Conservation (phyloP, 1,140 invertebrate genomes). For the Vanessa tameamea region DNA sequence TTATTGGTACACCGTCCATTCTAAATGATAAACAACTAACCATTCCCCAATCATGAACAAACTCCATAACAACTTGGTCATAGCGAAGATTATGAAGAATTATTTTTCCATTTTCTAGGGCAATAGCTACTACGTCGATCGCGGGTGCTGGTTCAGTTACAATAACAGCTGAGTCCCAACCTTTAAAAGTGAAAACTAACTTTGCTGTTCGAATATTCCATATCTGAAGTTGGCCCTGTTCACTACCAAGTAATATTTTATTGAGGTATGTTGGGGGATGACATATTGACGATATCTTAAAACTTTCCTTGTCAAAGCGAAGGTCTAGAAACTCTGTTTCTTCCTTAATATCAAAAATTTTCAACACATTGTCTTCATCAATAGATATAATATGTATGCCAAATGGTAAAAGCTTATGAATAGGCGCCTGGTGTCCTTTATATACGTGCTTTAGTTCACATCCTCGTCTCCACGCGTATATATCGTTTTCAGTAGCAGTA, state of each 20-base stretch:
- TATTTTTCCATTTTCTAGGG: conserved; percentile 90
- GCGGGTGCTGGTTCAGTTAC: conserved; percentile 93
- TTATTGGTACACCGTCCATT: conserved; percentile 91
- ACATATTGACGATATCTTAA: conserved; percentile 88
- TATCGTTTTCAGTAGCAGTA: conserved; percentile 88
- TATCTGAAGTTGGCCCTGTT: conserved; percentile 92
- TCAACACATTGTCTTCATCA: conserved; percentile 89
- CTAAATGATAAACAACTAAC: conserved; percentile 93
- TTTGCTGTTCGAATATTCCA: conserved; percentile 94
- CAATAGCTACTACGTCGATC: conserved; percentile 93
- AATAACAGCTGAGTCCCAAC: conserved; percentile 87
- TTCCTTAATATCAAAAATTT: conserved; percentile 92
- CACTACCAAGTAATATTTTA: conserved; percentile 95
- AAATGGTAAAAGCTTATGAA: conserved; percentile 93
- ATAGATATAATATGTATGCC: conserved; percentile 92
- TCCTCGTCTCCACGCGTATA: conserved; percentile 94
- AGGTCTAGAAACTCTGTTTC: conserved; percentile 86
- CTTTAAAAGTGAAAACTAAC: conserved; percentile 90
- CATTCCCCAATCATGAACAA: conserved; percentile 96
- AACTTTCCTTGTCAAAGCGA: conserved; percentile 86
- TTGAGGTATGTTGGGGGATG: conserved; percentile 97
- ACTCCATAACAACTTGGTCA: conserved; percentile 92
- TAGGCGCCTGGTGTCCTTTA: conserved; percentile 86
- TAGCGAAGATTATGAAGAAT: conserved; percentile 93
- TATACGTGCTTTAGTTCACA: conserved; percentile 92